phyloP scores from a whole-genome alignment of 1,140 invertebrate species.

The Scaptomyza hsui region DNA sequence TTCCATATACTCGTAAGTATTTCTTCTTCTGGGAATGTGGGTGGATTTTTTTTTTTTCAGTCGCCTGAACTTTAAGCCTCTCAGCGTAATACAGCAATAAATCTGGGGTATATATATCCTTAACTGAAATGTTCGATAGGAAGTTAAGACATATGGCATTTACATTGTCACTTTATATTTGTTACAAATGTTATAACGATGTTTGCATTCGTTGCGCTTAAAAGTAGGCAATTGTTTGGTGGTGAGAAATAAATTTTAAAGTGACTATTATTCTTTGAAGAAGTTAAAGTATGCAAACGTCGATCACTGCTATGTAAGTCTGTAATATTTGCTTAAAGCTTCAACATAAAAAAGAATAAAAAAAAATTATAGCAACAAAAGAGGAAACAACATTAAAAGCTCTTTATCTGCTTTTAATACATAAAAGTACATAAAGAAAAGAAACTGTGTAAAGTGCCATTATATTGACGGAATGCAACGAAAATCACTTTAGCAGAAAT shows the following conservation, averaged over 20 bases:
- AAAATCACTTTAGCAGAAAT: background rate
- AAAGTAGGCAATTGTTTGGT: too few species aligned
- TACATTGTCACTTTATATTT: too few species aligned
- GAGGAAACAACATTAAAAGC: too few species aligned
- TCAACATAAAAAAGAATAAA: background rate
- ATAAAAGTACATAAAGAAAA: too few species aligned
- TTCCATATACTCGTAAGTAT: constrained; percentile 9
- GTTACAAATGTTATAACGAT: background rate
- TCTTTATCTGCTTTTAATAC: too few species aligned
- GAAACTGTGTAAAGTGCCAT: background rate
- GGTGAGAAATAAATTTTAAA: too few species aligned
- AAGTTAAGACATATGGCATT: too few species aligned
- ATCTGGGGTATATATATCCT: constrained; percentile 24
- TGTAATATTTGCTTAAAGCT: background rate
- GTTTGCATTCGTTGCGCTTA: background rate
- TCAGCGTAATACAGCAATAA: constrained; percentile 69
- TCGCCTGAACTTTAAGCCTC: constrained; percentile 20
- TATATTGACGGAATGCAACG: background rate
- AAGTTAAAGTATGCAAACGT: too few species aligned
- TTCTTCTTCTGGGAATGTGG: background rate
- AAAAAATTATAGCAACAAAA: too few species aligned
- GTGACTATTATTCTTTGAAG: too few species aligned
- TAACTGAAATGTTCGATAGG: background rate
- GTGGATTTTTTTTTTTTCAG: background rate
- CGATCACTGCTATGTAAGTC: too few species aligned